Evolutionary conservation across 64 coral and sea anemone species (phyloP), one percentile per base, ranked within the genome.

Genomic region (Stichodactyla mertensii): DNA sequence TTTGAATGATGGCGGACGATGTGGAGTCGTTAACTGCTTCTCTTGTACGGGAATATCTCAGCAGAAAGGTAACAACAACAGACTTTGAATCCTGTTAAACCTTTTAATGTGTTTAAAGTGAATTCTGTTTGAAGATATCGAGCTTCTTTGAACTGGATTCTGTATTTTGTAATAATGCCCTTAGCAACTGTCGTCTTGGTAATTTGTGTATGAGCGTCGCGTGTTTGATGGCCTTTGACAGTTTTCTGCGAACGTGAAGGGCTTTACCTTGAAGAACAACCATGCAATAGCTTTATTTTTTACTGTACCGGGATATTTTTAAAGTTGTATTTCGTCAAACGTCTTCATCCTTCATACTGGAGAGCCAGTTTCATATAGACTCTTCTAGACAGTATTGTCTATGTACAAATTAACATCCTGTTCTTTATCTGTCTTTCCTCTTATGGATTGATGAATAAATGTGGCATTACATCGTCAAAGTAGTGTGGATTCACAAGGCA

Each of bases 21-120:
- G 57, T 94, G 6, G 80, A 87, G 54, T 86, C 92, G 6, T 53
- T 94, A 13, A 90, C 92, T 36, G 88, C 92, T 79, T 94, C 92
- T 77, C 88, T 94, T 78, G 92, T 94, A 0, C 64, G 92, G 12
- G 92, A 94, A 88, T 94, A 94, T 71, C 80, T 92, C 13, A 92
- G 90, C 79, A 82, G 90, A 92, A 92, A 92, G 90, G 90, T 92
- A 55, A 82, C 77, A 82, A 54, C 13, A 18, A n/a, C 52, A 22
- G 11, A 15, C 7, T 22, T 82, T 10, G 19, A 55, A 11, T 57
- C 16, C 15, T 55, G 16, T 3, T 55, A 12, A 55, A n/a, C 36
- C 45, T 10, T 55, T 54, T 55, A 55, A 12, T 15, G 9, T 52
- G 28, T 52, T 8, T 81, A 81, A 9, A 22, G 4, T 66, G 2